Base-by-base conservation (phyloP, 2,888 invertebrate species). In the Clivina fossor region DNA sequence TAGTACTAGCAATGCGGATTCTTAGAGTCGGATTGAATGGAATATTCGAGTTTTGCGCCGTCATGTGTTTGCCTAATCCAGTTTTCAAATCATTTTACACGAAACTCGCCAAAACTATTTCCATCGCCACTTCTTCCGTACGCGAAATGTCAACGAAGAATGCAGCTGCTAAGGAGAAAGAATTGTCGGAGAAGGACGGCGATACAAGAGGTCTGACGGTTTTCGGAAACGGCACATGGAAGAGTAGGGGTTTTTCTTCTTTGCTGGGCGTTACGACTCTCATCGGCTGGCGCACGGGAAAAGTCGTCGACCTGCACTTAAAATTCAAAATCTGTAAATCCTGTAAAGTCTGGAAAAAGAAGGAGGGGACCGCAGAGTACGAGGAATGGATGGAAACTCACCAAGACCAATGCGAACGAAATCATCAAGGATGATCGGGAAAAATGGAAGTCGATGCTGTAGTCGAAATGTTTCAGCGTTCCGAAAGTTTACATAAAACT, bases 201-300 rank as follows among this genome's bases (percentile, higher is more conserved):
- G 19, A 47, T 3, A n/a, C n/a, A n/a, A n/a, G n/a, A n/a, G 32
- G 32, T 22, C 57, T 64, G 11, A 63, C 30, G 58, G 62, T 64
- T 24, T 65, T 60, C 8, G 63, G 62, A 43, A 62, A 62, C 40
- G 61, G 64, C 19, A 60, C 61, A 18, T 66, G 62, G 64, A 63
- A 60, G 32, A 64, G 65, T 37, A 49, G 61, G 50, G 59, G 48
- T 16, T 60, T 48, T 51, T 40, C 60, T 15, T 61, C 60, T n/a
- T 55, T 60, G 44, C 59, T 54, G 35, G 58, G 62, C n/a, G 47
- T 59, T 16, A 54, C 46, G 13, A 19, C 60, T 4, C 30, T 61
- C n/a, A 61, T 60, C 32, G 59, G 60, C 22, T 58, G 54, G 54
- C 20, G 18, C 24, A 53, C 54, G 32, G 33, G 47, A 19, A 55